phyloP scores from a whole-genome alignment of 2,113 vertebrate species.

The Taurulus bubalis region DNA sequence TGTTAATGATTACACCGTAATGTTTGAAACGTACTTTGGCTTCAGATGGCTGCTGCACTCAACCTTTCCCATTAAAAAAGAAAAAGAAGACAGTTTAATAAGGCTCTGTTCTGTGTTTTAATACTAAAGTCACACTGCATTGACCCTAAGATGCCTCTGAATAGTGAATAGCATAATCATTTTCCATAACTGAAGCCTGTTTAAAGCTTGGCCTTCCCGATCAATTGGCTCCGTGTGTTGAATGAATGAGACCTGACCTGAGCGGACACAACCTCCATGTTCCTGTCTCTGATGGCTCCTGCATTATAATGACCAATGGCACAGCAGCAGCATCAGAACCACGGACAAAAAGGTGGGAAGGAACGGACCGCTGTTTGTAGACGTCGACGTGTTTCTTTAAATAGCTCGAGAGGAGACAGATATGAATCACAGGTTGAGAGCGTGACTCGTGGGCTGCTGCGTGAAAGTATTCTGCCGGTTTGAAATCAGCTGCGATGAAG shows the following conservation, averaged over 20 bases:
- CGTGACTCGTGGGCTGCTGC: background rate
- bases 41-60: background rate
- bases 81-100: background rate
- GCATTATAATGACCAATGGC: background rate
- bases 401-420: slow-evolving; percentile 7
- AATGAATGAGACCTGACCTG: slow-evolving; percentile 33
- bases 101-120: slow-evolving; percentile 12
- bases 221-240: slow-evolving; percentile 38
- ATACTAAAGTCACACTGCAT: slow-evolving; percentile 10
- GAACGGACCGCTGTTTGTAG: background rate
- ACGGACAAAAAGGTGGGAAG: background rate
- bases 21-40: background rate
- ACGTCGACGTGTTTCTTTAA: slow-evolving; percentile 12
- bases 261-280: slow-evolving; percentile 38
- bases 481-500: background rate
- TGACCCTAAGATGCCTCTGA: slow-evolving; percentile 8
- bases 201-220: slow-evolving; percentile 27
- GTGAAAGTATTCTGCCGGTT: background rate
- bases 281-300: slow-evolving; percentile 2
- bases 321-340: slow-evolving; percentile 4
- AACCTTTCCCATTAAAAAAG: background rate
- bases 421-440: slow-evolving; percentile 10
- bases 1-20: background rate
- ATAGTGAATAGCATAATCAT: slow-evolving; percentile 25
- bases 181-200: slow-evolving; percentile 23